Conservation (phyloP, 2,113 vertebrate species). For the Pseudopodoces humilis region DNA sequence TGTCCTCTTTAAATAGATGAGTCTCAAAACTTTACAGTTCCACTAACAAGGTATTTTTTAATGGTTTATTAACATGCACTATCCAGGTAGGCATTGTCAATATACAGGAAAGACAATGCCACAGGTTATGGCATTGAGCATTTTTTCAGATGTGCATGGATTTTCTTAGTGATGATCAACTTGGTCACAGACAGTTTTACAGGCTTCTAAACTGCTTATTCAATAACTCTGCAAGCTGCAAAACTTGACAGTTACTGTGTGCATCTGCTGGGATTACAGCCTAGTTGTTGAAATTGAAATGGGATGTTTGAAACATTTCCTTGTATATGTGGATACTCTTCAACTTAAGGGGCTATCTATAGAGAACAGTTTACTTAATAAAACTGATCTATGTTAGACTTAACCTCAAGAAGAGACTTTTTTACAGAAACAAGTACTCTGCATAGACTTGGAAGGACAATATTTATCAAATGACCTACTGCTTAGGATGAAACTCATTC, state of each 20-base stretch:
- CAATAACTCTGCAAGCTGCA: slow-evolving; percentile 1
- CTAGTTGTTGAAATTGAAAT: slow-evolving; percentile 1
- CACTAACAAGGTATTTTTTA: not conserved
- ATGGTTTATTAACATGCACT: not conserved
- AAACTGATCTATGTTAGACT: not conserved
- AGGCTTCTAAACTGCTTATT: not conserved
- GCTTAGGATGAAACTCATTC: not conserved
- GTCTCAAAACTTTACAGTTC: not conserved
- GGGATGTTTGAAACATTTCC: not conserved
- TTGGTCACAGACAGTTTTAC: not conserved
- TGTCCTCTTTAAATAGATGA: not conserved
- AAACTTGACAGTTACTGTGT: slow-evolving; percentile 12
- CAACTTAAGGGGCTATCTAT: not conserved
- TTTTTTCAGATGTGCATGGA: not conserved
- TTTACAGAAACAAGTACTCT: not conserved
- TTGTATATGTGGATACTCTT: not conserved
- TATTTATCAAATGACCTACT: slow-evolving; percentile 24
- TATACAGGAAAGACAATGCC: not conserved
- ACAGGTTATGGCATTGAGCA: not conserved
- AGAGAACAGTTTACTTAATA: not conserved
- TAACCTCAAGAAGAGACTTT: not conserved
- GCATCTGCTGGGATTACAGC: slow-evolving; percentile 5
- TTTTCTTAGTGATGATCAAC: not conserved
- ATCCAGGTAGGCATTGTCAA: not conserved
- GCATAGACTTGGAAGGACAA: not conserved